Conservation (phyloP, 2,888 invertebrate species). For the Dryocosmus kuriphilus region DNA sequence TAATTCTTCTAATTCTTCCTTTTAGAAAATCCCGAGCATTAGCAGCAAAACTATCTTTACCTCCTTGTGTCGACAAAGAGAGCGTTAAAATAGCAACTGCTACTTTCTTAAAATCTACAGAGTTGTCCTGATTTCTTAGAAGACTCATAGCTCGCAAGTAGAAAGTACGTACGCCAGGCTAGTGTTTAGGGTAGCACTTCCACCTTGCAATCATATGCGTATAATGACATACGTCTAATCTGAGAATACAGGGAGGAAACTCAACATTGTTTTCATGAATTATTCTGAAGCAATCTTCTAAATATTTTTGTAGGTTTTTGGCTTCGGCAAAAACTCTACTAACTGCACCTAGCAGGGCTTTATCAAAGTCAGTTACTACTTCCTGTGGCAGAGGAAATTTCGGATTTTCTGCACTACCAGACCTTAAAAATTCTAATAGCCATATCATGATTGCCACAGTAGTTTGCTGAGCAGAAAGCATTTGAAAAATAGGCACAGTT, state of each 20-base stretch:
- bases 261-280: background rate
- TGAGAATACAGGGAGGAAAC: slow-evolving; percentile 48
- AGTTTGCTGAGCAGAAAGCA: slow-evolving; percentile 49
- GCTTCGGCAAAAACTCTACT: slow-evolving; percentile 45
- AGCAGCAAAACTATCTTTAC: background rate
- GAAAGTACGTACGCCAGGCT: too few relatives aligned
- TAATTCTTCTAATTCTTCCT: background rate
- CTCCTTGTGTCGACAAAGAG: background rate
- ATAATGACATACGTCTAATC: slow-evolving; percentile 49
- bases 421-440: slow-evolving; percentile 49
- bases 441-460: slow-evolving; percentile 50
- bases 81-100: background rate
- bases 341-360: slow-evolving; percentile 50
- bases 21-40: background rate
- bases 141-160: too few relatives aligned
- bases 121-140: background rate
- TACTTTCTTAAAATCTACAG: background rate
- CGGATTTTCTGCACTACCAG: slow-evolving; percentile 42
- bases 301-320: slow-evolving; percentile 44
- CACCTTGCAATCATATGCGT: slow-evolving; percentile 41
- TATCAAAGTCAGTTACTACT: slow-evolving; percentile 52
- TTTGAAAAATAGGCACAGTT: slow-evolving; percentile 52
- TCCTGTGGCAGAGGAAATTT: slow-evolving; percentile 48
- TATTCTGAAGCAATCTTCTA: background rate
- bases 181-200: slow-evolving; percentile 42